A percentile compares a stretch with the other conserved stretches of the same genome.
These are phyloP conservation scores for Polietes domitor DNA, from an alignment of 2,888 invertebrate species.

Conservation along the genomic window DNA sequence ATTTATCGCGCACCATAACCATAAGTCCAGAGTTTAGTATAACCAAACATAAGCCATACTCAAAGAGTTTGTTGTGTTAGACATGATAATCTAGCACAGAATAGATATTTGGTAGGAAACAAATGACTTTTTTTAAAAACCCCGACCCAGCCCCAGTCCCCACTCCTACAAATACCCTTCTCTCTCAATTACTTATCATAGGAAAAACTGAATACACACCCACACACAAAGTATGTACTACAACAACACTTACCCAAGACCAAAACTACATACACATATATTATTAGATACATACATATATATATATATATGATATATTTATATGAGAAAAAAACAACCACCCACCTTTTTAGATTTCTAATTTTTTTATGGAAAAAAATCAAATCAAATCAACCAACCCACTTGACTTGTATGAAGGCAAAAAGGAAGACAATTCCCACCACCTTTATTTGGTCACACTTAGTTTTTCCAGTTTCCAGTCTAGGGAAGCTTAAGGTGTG, in stretches of 20 bases:
- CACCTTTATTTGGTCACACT: conserved; percentile 24
- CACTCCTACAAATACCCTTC: neutral
- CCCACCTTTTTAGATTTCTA: conserved; percentile 66
- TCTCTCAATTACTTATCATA: neutral
- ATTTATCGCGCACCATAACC: conserved; percentile 77
- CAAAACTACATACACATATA: conserved; percentile 43
- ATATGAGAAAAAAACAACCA: conserved; percentile 54
- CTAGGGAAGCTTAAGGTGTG: conserved; percentile 25
- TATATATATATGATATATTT: conserved; percentile 9
- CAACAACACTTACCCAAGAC: conserved; percentile 41
- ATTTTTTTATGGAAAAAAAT: conserved; percentile 46
- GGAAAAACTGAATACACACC: conserved; percentile 40
- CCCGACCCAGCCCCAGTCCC: neutral
- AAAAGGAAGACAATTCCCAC: conserved; percentile 22
- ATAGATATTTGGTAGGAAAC: conserved; percentile 16
- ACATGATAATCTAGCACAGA: conserved; percentile 17
- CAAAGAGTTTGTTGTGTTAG: conserved; percentile 68
- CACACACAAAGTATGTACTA: conserved; percentile 35
- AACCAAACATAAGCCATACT: conserved; percentile 77
- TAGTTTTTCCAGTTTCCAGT: conserved; percentile 38
- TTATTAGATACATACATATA: conserved; percentile 45
- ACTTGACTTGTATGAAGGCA: conserved; percentile 54
- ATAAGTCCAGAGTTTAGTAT: conserved; percentile 78
- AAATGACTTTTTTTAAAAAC: neutral
- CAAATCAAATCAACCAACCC: conserved; percentile 55